Base-by-base conservation (phyloP, 2,113 vertebrate genomes). In the Panurus biarmicus region DNA sequence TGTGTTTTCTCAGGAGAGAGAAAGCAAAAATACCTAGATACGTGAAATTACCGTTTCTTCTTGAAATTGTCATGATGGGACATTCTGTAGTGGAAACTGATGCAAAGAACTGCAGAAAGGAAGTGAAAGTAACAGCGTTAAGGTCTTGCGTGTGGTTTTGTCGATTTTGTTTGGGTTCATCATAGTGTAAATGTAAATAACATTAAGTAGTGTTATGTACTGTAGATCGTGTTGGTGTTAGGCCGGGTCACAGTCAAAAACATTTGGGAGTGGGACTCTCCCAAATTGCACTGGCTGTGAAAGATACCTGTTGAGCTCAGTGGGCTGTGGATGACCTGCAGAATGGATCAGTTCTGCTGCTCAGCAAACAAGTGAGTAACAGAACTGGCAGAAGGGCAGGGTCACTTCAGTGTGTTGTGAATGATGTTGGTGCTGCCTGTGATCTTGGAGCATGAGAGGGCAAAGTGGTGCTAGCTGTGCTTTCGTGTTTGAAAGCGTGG, bases 381-480 rank as follows among this genome's bases (percentile, higher is more conserved):
- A 36, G 74, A 74, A 31, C 51, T 71, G 61, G 23, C 56, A n/a
- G 67, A n/a, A 29, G 53, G 5, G 44, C 26, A 17, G 1, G 67
- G 47, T 26, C 21, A 22, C 3, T 2, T 44, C 7, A 4, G 38
- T 9, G 12, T 70, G 31, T 47, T 40, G n/a, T 17, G 61, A 12
- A 9, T 31, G 4, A 1, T 5, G 7, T 33, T 21, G 51, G 25
- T 45, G 51, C 66, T 62, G n/a, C 20, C 3, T 47, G 10, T 14
- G 28, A 2, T 40, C 23, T n/a, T 6, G 1, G 23, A 35, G 2
- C 14, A 3, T 0, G 5, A 45, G 80, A 44, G 15, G 77, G 38
- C 42, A 17, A 33, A 35, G 18, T 5, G 26, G 2, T 17, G n/a
- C 31, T 26, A 26, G 24, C 31, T 72, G 53, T 56, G 54, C 58